phyloP scores from a whole-genome alignment of 2,888 invertebrate genomes.

The Diarsia rubi region DNA sequence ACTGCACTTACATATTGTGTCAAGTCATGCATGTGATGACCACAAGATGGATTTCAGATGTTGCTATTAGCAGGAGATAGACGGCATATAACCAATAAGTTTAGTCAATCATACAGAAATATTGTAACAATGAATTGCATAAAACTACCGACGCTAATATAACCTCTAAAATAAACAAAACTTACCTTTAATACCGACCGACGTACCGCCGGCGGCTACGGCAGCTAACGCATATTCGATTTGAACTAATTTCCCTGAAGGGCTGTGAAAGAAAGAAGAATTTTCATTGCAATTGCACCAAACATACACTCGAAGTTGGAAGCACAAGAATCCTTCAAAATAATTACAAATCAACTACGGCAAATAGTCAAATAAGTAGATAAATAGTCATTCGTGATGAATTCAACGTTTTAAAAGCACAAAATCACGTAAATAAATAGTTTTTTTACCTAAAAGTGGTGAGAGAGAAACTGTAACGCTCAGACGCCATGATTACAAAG shows the following conservation, averaged over 20 bases:
- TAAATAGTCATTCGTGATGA: background rate
- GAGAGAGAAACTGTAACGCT: conserved; percentile 99
- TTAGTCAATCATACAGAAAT: background rate
- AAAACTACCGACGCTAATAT: conserved; percentile 52
- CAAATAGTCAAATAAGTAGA: background rate
- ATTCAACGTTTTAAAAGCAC: conserved; percentile 10
- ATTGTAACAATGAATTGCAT: conserved; percentile 26
- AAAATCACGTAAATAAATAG: conserved; percentile 71
- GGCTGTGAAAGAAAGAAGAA: conserved; percentile 92
- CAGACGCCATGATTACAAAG: conserved; percentile 96
- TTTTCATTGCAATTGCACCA: conserved; percentile 52
- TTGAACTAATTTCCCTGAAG: conserved; percentile 99
- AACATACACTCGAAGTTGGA: conserved; percentile 48
- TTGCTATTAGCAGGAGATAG: fast-evolving
- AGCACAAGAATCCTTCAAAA: conserved; percentile 33
- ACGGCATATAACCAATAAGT: background rate
- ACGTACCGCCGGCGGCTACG: conserved; percentile 99
- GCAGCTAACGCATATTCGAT: conserved; percentile 99
- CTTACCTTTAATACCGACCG: conserved; percentile 99
- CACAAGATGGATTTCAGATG: background rate
- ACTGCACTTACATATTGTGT: conserved; percentile 1
- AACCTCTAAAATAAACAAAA: conserved; percentile 69
- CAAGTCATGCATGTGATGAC: conserved; percentile 28
- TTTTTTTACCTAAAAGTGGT: conserved; percentile 92
- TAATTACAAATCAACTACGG: conserved; percentile 7